phyloP scores from a whole-genome alignment of 1,140 invertebrate genomes.

The Zaprionus taronus region DNA sequence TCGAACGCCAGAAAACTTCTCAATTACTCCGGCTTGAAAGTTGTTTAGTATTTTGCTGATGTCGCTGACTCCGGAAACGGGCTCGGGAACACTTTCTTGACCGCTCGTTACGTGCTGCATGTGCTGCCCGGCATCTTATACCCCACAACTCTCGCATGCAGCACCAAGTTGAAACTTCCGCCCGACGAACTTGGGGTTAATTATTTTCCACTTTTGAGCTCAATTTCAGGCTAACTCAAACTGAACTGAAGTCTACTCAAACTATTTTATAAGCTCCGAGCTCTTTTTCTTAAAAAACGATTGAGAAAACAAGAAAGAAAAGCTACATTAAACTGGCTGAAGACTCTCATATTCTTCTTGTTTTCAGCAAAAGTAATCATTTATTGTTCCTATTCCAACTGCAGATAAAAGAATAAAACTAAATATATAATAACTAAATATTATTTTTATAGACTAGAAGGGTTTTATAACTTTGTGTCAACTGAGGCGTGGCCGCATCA shows the following conservation, averaged over 20 bases:
- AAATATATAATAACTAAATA: no score
- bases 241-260: conserved; percentile 27
- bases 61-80: conserved; percentile 38
- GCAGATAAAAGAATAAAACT: no score
- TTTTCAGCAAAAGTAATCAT: no score
- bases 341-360: no score
- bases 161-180: conserved; percentile 70
- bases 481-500: no score
- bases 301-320: no score
- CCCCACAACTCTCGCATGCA: conserved; percentile 31
- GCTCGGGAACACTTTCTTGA: conserved; percentile 50
- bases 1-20: conserved; percentile 64
- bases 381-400: no score
- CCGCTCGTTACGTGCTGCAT: conserved; percentile 79
- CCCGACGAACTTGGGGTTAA: conserved; percentile 72
- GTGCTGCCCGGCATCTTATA: conserved; percentile 51
- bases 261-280: conserved; percentile 21
- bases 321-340: no score
- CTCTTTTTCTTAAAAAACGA: neutral
- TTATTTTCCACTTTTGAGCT: conserved; percentile 79
- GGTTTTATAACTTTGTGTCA: no score
- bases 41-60: conserved; percentile 51
- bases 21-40: conserved; percentile 64
- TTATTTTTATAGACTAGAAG: no score
- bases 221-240: conserved; percentile 47